Percentiles rank a stretch among this genome's conserved stretches.
These are phyloP conservation scores for Eptesicus fuscus DNA, from an alignment of 2,113 vertebrate genomes.

Conservation along the genomic window DNA sequence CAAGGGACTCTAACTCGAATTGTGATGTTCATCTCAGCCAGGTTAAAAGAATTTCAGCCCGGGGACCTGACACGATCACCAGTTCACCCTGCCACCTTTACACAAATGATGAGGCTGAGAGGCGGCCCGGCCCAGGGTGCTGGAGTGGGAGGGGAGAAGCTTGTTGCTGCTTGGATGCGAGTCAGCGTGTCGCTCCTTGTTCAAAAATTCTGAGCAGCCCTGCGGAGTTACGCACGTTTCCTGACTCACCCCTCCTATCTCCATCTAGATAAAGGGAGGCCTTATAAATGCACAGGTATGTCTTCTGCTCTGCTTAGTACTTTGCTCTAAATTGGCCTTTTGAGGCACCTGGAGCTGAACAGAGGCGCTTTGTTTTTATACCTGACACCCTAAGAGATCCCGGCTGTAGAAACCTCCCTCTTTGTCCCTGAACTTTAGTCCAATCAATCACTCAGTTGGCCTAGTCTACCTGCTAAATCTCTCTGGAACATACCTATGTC, in stretches of 20 bases:
- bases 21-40: neutral
- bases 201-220: neutral
- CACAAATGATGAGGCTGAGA: neutral
- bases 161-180: neutral
- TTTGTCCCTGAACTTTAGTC: neutral
- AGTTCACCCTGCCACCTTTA: neutral
- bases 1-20: neutral
- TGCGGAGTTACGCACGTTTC: neutral
- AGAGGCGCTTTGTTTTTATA: neutral
- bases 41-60: neutral
- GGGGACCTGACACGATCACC: neutral
- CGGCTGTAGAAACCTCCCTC: neutral
- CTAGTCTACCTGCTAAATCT: neutral
- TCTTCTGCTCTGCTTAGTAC: neutral
- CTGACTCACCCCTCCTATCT: slow-evolving; percentile 16
- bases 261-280: neutral
- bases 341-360: neutral
- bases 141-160: neutral
- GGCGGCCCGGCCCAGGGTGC: neutral
- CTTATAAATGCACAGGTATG: neutral
- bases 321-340: neutral
- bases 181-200: neutral
- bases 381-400: neutral
- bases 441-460: neutral
- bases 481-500: neutral